A percentile compares a stretch with the other conserved stretches of the same genome.
phyloP scores from a whole-genome alignment of 1,140 invertebrate species.

The Drosophila funebris region DNA sequence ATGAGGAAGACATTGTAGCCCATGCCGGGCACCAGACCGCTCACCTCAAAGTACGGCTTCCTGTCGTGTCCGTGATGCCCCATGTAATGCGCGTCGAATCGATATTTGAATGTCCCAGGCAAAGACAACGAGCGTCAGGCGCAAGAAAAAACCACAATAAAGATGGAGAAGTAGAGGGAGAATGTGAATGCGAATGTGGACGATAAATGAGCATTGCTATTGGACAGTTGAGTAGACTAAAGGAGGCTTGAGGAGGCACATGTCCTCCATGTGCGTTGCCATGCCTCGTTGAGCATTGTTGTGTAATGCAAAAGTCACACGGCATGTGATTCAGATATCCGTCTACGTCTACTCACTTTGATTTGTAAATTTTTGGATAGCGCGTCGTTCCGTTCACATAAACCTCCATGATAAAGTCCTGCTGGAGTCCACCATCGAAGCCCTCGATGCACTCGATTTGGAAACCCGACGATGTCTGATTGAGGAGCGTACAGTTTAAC shows the following conservation, averaged over 20 bases:
- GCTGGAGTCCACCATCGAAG: constrained; percentile 90
- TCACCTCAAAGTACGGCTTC: constrained; percentile 87
- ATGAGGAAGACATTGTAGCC: constrained; percentile 89
- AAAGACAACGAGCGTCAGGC: constrained; percentile 7
- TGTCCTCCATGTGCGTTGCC: constrained; percentile 34
- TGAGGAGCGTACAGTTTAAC: constrained; percentile 90
- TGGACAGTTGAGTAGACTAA: neutral
- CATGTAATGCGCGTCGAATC: constrained; percentile 57
- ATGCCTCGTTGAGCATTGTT: constrained; percentile 68
- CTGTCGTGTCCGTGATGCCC: constrained; percentile 46
- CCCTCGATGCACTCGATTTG: constrained; percentile 91
- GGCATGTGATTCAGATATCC: constrained; percentile 69
- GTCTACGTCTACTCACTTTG: constrained; percentile 75
- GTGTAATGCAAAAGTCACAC: constrained; percentile 77
- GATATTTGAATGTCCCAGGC: constrained; percentile 66
- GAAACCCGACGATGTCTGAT: constrained; percentile 90
- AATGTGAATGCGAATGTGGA: constrained; percentile 33
- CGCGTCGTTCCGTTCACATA: constrained; percentile 84
- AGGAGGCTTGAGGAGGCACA: constrained; percentile 3
- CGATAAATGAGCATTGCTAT: constrained; percentile 53
- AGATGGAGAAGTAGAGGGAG: constrained; percentile 20
- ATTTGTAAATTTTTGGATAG: constrained; percentile 81
- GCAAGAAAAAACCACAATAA: constrained; percentile 35
- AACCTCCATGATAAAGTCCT: constrained; percentile 88
- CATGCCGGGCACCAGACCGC: constrained; percentile 87